These are phyloP conservation scores for Myotis pilosus DNA, from an alignment of 2,797 vertebrate genomes.

Conservation along the genomic window DNA sequence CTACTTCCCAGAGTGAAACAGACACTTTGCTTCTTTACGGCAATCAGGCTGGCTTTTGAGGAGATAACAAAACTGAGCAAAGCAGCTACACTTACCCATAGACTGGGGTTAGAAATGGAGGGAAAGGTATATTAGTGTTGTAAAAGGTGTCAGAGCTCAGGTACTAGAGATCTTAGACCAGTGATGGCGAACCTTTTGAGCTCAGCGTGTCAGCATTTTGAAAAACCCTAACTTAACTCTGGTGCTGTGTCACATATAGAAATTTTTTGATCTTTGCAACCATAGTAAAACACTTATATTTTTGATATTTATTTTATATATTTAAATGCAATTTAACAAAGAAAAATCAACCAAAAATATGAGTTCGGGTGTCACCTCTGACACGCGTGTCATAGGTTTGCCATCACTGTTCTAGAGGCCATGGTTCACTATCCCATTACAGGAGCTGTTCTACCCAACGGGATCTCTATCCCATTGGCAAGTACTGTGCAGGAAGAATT, in stretches of 20 bases:
- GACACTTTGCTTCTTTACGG: not conserved
- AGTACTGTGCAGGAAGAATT: conserved; percentile 58
- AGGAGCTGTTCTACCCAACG: not conserved
- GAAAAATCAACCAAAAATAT: too few species aligned
- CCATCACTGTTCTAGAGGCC: not conserved
- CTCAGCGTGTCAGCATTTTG: too few species aligned
- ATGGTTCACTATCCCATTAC: not conserved
- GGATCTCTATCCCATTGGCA: not conserved
- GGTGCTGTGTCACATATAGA: too few species aligned
- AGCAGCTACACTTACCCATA: not conserved
- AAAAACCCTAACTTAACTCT: too few species aligned
- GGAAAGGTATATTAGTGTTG: not conserved
- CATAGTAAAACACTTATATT: too few species aligned
- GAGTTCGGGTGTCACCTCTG: too few species aligned
- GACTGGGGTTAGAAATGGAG: not conserved
- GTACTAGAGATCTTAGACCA: not conserved
- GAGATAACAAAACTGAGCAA: conserved; percentile 55
- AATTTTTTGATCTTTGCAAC: too few species aligned
- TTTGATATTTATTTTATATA: too few species aligned
- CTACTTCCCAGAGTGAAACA: conserved; percentile 54
- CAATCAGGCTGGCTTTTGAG: conserved; percentile 57
- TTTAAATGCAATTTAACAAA: too few species aligned
- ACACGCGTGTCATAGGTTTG: too few species aligned
- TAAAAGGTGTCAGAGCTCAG: not conserved
- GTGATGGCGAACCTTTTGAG: too few species aligned